phyloP scores from a whole-genome alignment of 2,888 invertebrate genomes.

The Macaria liturata region DNA sequence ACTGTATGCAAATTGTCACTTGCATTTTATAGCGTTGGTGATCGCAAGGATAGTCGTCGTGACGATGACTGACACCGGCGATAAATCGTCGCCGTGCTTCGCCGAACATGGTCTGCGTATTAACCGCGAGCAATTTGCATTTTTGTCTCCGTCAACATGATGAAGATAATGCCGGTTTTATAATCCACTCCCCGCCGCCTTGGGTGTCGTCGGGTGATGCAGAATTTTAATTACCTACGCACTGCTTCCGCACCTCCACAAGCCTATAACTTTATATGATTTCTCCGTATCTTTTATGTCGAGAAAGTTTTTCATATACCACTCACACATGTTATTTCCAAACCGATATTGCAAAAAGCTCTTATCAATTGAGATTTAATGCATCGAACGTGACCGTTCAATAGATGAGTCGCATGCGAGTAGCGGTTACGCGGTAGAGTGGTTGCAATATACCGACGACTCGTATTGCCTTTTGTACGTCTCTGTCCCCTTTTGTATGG shows the following conservation, averaged over 20 bases:
- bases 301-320: no score
- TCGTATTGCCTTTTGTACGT: slow-evolving; percentile 59
- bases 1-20: slow-evolving; percentile 18
- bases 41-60: slow-evolving; percentile 56
- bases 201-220: slow-evolving; percentile 37
- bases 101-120: slow-evolving; percentile 48
- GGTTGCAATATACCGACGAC: slow-evolving; percentile 53
- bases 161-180: slow-evolving; percentile 45
- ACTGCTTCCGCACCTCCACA: slow-evolving; percentile 28
- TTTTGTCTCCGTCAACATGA: slow-evolving; percentile 46
- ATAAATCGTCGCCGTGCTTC: slow-evolving; percentile 54
- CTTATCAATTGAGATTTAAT: slow-evolving; percentile 38
- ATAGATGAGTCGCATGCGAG: slow-evolving; percentile 46
- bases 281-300: no score
- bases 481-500: slow-evolving; percentile 44
- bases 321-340: no score
- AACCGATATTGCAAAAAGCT: slow-evolving; percentile 5
- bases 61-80: slow-evolving; percentile 53
- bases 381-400: slow-evolving; percentile 67
- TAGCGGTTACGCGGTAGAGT: slow-evolving; percentile 39
- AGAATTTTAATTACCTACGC: slow-evolving; percentile 49
- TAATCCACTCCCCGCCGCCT: slow-evolving; percentile 41
- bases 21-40: slow-evolving; percentile 14
- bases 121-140: slow-evolving; percentile 59
- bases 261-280: no score